A percentile compares a stretch with the other conserved stretches of the same genome.
Conservation (phyloP, 1,140 invertebrate species). For the Whitmania pigra region DNA sequence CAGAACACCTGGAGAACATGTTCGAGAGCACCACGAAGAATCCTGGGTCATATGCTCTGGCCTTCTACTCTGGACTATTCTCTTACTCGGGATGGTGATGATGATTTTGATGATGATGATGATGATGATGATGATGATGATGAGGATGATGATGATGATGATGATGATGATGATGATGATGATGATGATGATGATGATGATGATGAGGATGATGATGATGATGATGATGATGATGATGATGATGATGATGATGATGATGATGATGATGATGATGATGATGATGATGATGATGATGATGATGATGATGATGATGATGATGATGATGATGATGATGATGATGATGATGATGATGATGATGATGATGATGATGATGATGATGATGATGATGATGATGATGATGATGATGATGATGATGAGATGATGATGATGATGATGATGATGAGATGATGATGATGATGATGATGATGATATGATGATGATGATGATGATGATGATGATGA, state of each 20-base stretch:
- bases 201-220: background rate
- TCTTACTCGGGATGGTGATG: slow-evolving; percentile 39
- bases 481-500: slow-evolving; percentile 5
- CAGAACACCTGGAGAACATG: slow-evolving; percentile 33
- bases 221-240: slow-evolving; percentile 2
- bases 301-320: slow-evolving; percentile 1
- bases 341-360: background rate
- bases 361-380: slow-evolving; percentile 29
- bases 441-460: background rate
- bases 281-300: slow-evolving; percentile 5
- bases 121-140: background rate
- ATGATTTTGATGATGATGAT: background rate
- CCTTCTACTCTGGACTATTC: slow-evolving; percentile 40
- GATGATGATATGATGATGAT: slow-evolving; percentile 31
- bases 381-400: background rate
- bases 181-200: slow-evolving; percentile 1
- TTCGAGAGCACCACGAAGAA: slow-evolving; percentile 33
- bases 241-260: slow-evolving; percentile 4
- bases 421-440: slow-evolving; percentile 19
- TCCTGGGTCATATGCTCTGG: slow-evolving; percentile 33
- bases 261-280: slow-evolving; percentile 1
- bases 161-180: slow-evolving; percentile 5
- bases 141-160: background rate
- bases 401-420: slow-evolving; percentile 30
- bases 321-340: slow-evolving; percentile 6